Evolutionary conservation across 37 sponge, comb jelly and placozoan genomes (phyloP), one percentile per base, ranked within the genome.

Genomic region (Cliona cf. orientalis): DNA sequence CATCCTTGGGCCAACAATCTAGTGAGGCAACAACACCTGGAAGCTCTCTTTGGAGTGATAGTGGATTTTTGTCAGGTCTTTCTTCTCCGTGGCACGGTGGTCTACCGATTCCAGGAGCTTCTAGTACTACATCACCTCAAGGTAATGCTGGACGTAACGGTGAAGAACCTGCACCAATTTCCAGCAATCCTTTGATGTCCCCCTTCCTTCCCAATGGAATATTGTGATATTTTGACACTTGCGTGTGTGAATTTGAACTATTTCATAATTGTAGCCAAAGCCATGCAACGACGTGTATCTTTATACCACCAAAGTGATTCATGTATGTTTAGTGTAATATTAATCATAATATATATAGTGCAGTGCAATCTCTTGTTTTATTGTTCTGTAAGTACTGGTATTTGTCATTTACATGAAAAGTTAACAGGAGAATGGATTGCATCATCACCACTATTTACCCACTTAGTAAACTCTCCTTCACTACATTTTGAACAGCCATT

Each of bases 181-280:
- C 78, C 38, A 41, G 82, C 31, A 80, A 71, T 32, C 80, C 84
- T 34, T 77, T 87, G 5, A 58, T 86, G 40, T 67, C 80, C 12
- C 74, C 85, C 0, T 74, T 83, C 43, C 76, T 92, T 34, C 92
- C 92, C 58, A 83, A 83, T 79, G 92, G 88, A 23, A 64, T 92
- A 25, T 74, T 92, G 61, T 85, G 12, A 33, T 36, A 37, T 35
- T 67, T 67, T 7, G 32, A 11, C 68, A n/a, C n/a, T n/a, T n/a
- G n/a, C n/a, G n/a, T n/a, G n/a, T n/a, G n/a, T n/a, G n/a, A n/a
- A n/a, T n/a, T n/a, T n/a, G n/a, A n/a, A 28, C 59, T 49, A 49
- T 26, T 58, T 58, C 9, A 58, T 5, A 28, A 28, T 58, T 58
- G 59, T 58, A 28, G 23, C 9, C 9, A 28, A 6, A 58, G 26